Base-by-base conservation (phyloP, 2,113 vertebrate species). In the Coptodon bakossiorum region DNA sequence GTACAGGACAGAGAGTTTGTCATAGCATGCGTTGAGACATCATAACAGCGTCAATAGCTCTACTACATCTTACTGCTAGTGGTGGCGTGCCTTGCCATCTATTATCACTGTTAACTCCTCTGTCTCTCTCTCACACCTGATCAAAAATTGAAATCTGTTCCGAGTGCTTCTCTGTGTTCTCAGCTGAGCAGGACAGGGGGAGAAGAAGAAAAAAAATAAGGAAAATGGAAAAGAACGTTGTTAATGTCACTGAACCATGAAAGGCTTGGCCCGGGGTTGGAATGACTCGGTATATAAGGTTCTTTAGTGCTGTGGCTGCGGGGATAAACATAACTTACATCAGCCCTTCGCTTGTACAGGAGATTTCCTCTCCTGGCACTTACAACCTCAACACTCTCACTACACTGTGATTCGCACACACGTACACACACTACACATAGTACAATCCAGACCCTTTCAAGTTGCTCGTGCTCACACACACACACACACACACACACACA, bases 261-360 rank as follows among this genome's bases (percentile, higher is more conserved):
- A 96, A 97, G 94, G 94, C 96, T 96, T 94, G 88, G 95, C 96
- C 95, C 61, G 90, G 93, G 96, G 97, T 95, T 97, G 96, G 96
- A 97, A 96, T 97, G 96, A 96, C 94, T 95, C 86, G 91, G 91
- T 96, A 91, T 96, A 96, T 95, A 94, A 95, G 96, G 95, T 97
- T 97, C 94, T 94, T 95, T 93, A 96, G 96, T 93, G 92, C 90
- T 94, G 94, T 95, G 96, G 96, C 97, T 97, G 94, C 95, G 86
- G 95, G 96, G 96, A 97, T 97, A 97, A 97, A 97, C 96, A 97
- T 96, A 95, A 96, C 96, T 96, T 96, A 97, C 97, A 97, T 97
- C 95, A 97, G 95, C 95, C 94, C 91, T 90, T 94, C 6, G 88
- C 96, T 97, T 81, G 93, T 95, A 97, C 95, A 94, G 94, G 93